Percentiles rank a stretch among this genome's conserved stretches.
These are phyloP conservation scores for Sepiola atlantica DNA, from an alignment of 2,888 invertebrate genomes.

Conservation along the genomic window DNA sequence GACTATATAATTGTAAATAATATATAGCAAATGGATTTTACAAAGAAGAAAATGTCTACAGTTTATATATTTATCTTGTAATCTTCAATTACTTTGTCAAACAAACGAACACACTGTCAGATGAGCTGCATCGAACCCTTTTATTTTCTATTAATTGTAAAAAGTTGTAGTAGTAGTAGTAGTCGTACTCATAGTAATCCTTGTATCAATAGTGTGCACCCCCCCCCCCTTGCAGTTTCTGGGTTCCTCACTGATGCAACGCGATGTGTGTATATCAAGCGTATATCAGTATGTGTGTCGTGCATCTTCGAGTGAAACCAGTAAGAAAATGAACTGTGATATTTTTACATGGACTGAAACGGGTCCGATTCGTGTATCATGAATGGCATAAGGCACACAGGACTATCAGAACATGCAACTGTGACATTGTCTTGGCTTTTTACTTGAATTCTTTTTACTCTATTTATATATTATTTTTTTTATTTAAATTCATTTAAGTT, in stretches of 20 bases:
- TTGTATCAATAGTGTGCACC: not conserved
- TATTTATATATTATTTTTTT: not conserved
- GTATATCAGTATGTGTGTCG: not conserved
- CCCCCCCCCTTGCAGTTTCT: not conserved
- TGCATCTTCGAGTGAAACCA: not conserved
- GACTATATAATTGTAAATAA: too few species aligned
- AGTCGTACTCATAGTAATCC: not conserved
- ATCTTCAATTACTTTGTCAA: not conserved
- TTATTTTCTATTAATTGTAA: not conserved
- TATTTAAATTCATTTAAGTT: not conserved
- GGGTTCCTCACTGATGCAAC: not conserved
- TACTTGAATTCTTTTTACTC: not conserved
- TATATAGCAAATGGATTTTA: too few species aligned
- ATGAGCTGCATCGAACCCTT: slow-evolving; percentile 15
- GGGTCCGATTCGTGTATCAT: not conserved
- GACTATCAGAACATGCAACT: not conserved
- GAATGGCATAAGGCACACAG: not conserved
- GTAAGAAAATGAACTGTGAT: not conserved
- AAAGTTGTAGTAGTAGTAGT: not conserved
- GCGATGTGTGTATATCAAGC: not conserved
- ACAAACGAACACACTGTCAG: not conserved
- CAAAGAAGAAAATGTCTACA: not conserved
- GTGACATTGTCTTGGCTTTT: not conserved
- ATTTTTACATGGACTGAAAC: not conserved
- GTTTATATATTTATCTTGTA: not conserved